phyloP scores from a whole-genome alignment of 1,140 invertebrate species.

The Hylaeus anthracinus region DNA sequence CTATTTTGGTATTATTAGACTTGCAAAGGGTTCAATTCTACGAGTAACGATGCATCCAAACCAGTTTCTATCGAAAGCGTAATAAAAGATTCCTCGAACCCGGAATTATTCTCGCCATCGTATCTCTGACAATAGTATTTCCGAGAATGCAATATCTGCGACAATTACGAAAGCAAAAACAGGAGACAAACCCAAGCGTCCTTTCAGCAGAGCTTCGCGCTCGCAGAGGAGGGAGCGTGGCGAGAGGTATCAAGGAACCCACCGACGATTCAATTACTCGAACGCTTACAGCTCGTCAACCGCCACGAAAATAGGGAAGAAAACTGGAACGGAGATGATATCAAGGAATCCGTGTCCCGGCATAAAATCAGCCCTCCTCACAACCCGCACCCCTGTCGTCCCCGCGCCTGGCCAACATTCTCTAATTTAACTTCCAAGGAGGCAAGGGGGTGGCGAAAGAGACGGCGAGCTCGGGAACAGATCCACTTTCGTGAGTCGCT shows the following conservation, averaged over 20 bases:
- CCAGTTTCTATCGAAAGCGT: too few species aligned
- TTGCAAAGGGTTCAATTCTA: too few species aligned
- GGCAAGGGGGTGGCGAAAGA: not conserved
- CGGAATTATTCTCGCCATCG: not conserved
- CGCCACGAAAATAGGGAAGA: slow-evolving; percentile 23
- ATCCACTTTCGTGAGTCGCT: slow-evolving; percentile 44
- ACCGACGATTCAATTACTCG: slow-evolving; percentile 35
- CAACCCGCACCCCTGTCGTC: not conserved
- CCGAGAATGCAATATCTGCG: not conserved
- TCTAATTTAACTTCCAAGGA: slow-evolving; percentile 44
- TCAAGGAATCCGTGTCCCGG: slow-evolving; percentile 40
- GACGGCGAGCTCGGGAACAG: not conserved
- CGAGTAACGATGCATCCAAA: too few species aligned
- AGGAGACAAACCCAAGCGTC: not conserved
- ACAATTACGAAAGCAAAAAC: not conserved
- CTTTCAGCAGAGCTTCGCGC: not conserved
- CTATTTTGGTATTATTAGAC: too few species aligned
- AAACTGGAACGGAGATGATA: slow-evolving; percentile 31
- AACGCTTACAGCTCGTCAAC: slow-evolving; percentile 28
- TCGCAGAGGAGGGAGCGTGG: too few species aligned
- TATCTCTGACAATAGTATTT: too few species aligned
- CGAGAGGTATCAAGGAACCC: not conserved
- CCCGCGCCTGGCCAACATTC: slow-evolving; percentile 8
- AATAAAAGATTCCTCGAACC: too few species aligned
- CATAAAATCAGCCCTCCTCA: slow-evolving; percentile 27